Evolutionary conservation across 2,888 invertebrate genomes (phyloP).

Genomic region (Hypsopygia costalis): DNA sequence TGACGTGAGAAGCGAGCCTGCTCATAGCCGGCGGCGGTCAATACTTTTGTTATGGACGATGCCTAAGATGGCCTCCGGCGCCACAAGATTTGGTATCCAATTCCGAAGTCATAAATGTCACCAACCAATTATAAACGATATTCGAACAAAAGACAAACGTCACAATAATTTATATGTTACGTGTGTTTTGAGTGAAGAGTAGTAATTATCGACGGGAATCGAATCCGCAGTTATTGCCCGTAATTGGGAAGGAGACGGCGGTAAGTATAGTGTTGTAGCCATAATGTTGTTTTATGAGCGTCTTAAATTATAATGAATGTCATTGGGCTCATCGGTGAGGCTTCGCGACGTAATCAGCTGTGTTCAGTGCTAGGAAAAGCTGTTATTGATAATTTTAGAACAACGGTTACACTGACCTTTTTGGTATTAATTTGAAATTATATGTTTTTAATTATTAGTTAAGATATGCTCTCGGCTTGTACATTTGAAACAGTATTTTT

Average conservation of each 20-base stretch:
- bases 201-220: constrained; percentile 70
- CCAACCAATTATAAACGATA: neutral
- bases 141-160: constrained; percentile 25
- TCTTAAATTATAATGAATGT: constrained; percentile 59
- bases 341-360: neutral
- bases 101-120: neutral
- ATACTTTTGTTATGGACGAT: too few relatives aligned
- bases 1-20: too few relatives aligned
- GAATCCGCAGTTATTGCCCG: constrained; percentile 64
- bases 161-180: constrained; percentile 30
- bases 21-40: too few relatives aligned
- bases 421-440: neutral
- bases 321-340: constrained; percentile 38
- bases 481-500: too few relatives aligned
- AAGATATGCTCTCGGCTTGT: too few relatives aligned
- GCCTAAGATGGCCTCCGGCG: too few relatives aligned
- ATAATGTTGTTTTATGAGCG: constrained; percentile 57
- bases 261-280: constrained; percentile 40
- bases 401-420: neutral
- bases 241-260: constrained; percentile 68
- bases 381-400: neutral
- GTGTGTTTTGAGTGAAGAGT: constrained; percentile 34
- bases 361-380: too few relatives aligned
- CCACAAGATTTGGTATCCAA: neutral
- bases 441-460: too few relatives aligned